phyloP scores from a whole-genome alignment of 1,140 invertebrate species.

The Chymomyza costata region DNA sequence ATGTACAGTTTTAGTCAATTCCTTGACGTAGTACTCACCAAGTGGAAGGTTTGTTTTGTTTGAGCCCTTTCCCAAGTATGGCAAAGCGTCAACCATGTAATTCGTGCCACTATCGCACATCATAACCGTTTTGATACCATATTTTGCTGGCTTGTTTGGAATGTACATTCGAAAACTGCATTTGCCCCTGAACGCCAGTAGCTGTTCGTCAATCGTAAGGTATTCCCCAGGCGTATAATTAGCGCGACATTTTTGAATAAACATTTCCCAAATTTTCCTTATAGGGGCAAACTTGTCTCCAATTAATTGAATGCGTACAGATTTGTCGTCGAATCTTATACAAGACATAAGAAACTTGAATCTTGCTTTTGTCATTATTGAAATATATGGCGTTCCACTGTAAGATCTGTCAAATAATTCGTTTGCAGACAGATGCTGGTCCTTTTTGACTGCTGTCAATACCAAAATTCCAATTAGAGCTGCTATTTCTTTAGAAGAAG shows the following conservation, averaged over 20 bases:
- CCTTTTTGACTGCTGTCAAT: constrained; percentile 37
- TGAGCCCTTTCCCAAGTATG: constrained; percentile 48
- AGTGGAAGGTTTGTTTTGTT: constrained; percentile 29
- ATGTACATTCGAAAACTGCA: constrained; percentile 68
- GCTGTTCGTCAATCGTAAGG: constrained; percentile 65
- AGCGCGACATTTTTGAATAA: constrained; percentile 43
- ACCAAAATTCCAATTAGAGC: constrained; percentile 40
- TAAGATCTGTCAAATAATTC: constrained; percentile 42
- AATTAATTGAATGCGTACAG: constrained; percentile 36
- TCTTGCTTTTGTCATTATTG: constrained; percentile 55
- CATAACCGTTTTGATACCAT: constrained; percentile 74
- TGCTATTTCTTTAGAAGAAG: constrained; percentile 1
- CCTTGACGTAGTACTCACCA: constrained; percentile 35
- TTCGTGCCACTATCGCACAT: constrained; percentile 45
- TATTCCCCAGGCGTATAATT: constrained; percentile 35
- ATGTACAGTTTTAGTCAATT: constrained; percentile 4
- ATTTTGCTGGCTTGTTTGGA: constrained; percentile 64
- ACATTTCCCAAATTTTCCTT: constrained; percentile 64
- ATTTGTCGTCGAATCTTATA: constrained; percentile 64
- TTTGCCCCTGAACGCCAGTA: constrained; percentile 54
- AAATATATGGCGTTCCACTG: constrained; percentile 35
- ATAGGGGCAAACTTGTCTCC: constrained; percentile 65
- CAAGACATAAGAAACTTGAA: constrained; percentile 69
- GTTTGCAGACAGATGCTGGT: constrained; percentile 43
- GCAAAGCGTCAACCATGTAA: constrained; percentile 58